These are phyloP conservation scores for Grammomys dolichurus DNA, from an alignment of 2,113 vertebrate genomes.

Conservation along the genomic window DNA sequence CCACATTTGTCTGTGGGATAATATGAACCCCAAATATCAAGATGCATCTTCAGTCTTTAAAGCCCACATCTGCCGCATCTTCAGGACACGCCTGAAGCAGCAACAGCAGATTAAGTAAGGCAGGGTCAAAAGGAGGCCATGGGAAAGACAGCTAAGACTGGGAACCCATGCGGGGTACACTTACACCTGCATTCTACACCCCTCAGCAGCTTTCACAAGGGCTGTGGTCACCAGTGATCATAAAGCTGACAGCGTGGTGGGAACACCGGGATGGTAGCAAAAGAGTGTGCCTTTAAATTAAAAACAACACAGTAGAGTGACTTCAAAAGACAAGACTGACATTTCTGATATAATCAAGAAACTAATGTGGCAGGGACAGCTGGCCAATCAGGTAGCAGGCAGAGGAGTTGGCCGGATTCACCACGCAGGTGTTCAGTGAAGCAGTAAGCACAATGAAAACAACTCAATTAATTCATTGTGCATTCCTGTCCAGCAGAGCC, in stretches of 20 bases:
- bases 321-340: conserved; percentile 47
- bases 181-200: background rate
- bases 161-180: accelerated
- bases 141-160: accelerated
- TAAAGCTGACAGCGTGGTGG: background rate
- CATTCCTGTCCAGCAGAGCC: background rate
- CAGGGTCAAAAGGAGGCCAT: background rate
- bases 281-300: background rate
- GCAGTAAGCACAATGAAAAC: conserved; percentile 30
- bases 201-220: background rate
- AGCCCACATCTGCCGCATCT: background rate
- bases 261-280: too few relatives aligned
- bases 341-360: conserved; percentile 6
- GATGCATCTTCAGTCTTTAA: background rate
- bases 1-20: background rate
- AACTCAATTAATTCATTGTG: conserved; percentile 52
- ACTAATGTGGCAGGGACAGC: background rate
- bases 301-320: background rate
- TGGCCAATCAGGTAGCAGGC: conserved; percentile 31
- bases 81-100: background rate
- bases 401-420: background rate
- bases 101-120: background rate
- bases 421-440: conserved; percentile 52
- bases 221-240: background rate
- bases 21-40: background rate